Base-by-base conservation (phyloP, 2,113 vertebrate species). In the Desmodus rotundus region DNA sequence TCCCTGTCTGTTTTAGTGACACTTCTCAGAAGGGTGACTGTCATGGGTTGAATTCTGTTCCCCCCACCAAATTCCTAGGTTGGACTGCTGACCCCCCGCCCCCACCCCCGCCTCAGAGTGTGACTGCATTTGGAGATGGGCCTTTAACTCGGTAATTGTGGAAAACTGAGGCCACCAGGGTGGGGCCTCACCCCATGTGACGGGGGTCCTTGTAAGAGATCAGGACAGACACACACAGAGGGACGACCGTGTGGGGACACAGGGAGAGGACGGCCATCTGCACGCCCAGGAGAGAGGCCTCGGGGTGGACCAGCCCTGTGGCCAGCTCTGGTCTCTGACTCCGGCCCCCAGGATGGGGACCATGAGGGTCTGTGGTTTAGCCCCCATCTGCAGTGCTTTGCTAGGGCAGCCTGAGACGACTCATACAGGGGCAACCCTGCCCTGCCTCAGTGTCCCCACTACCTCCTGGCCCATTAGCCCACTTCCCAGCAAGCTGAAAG, bases 241-340 rank as follows among this genome's bases (percentile, higher is more conserved):
- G 17, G n/a, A 31, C 0, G 1, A 4, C 43, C 38, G 56, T 0
- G 10, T 10, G 52, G 83, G 84, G 89, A 52, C 38, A 12, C 17
- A 0, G 76, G 50, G 94, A 41, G 52, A 0, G 0, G 26, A 20
- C 0, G 0, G 28, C 20, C 5, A 0, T 45, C 56, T 8, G 16
- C 50, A 13, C 9, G 1, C n/a, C 50, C 3, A 38, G 16, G 10
- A 38, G 11, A 17, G 50, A 68, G 50, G 38, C 16, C 16, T 77
- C 3, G 0, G 54, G 47, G 8, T 33, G 43, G 7, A 1, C n/a
- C 43, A 0, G 41, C 28, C 41, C 41, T 3, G 9, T 0, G 15
- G 0, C 0, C 0, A n/a, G n/a, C n/a, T 43, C 47, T 14, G 10
- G 2, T 4, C 13, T 28, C 0, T 0, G 54, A 1, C 20, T 4